phyloP scores from a whole-genome alignment of 2,797 vertebrate species.

The Pseudomugil tenellus region DNA sequence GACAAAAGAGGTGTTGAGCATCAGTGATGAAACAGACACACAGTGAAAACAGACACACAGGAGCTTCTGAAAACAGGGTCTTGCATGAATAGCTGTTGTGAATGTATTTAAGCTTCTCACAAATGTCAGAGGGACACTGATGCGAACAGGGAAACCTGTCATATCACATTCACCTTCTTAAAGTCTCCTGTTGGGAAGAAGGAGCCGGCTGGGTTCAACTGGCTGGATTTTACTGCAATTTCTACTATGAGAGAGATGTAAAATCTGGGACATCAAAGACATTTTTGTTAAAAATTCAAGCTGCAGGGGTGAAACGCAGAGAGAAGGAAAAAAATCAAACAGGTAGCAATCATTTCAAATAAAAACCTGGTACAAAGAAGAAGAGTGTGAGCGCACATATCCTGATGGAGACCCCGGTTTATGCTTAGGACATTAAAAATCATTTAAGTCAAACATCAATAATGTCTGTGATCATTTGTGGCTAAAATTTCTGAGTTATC shows the following conservation, averaged over 20 bases:
- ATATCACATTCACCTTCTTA: not conserved
- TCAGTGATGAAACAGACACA: not conserved
- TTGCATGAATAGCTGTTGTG: not conserved
- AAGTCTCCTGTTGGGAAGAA: not conserved
- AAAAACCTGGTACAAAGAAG: not conserved
- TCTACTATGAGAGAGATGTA: not conserved
- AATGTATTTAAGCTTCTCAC: not conserved
- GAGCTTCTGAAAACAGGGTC: not conserved
- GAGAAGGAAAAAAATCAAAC: not conserved
- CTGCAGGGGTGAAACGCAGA: not conserved
- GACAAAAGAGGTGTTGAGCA: not conserved
- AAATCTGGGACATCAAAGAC: not conserved
- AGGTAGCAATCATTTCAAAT: not conserved
- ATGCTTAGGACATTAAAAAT: conserved; percentile 27
- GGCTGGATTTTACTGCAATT: not conserved
- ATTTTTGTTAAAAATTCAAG: not conserved
- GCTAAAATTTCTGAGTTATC: conserved; percentile 27
- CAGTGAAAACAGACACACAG: not conserved
- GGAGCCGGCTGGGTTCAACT: not conserved
- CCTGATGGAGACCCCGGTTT: not conserved
- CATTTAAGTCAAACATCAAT: conserved; percentile 20
- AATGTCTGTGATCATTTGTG: conserved; percentile 8
- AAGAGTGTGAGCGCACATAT: too few species aligned
- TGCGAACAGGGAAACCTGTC: not conserved
- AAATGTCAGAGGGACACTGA: not conserved